These are phyloP conservation scores for Cherax destructor DNA, from an alignment of 1,140 invertebrate species.

Conservation along the genomic window DNA sequence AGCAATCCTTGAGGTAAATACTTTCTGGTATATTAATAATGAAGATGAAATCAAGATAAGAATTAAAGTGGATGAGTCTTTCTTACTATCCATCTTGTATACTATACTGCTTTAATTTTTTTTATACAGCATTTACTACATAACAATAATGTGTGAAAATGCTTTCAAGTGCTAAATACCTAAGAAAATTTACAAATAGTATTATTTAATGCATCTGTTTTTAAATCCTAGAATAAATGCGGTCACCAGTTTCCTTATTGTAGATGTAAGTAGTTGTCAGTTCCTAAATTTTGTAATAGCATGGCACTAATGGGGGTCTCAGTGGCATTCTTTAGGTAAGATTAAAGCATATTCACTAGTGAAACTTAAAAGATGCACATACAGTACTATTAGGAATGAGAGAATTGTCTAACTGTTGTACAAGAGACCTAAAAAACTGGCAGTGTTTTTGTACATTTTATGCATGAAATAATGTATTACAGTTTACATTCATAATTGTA, in stretches of 20 bases:
- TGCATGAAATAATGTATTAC: too few relatives aligned
- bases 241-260: neutral
- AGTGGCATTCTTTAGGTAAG: neutral
- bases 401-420: neutral
- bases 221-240: neutral
- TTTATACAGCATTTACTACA: too few relatives aligned
- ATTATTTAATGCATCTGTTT: neutral
- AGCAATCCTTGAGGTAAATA: too few relatives aligned
- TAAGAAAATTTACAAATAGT: neutral
- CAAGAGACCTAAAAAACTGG: too few relatives aligned
- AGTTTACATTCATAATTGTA: too few relatives aligned
- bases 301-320: neutral
- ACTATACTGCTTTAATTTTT: too few relatives aligned
- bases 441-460: too few relatives aligned
- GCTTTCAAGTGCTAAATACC: neutral
- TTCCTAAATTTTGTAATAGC: neutral
- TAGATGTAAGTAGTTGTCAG: neutral
- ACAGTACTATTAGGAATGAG: neutral
- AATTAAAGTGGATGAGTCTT: too few relatives aligned
- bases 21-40: too few relatives aligned
- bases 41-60: too few relatives aligned
- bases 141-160: neutral
- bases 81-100: too few relatives aligned
- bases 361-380: too few relatives aligned
- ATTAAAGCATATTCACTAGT: neutral